These are phyloP conservation scores for Lindbergichthys nudifrons DNA, from an alignment of 2,797 vertebrate species.

Conservation along the genomic window DNA sequence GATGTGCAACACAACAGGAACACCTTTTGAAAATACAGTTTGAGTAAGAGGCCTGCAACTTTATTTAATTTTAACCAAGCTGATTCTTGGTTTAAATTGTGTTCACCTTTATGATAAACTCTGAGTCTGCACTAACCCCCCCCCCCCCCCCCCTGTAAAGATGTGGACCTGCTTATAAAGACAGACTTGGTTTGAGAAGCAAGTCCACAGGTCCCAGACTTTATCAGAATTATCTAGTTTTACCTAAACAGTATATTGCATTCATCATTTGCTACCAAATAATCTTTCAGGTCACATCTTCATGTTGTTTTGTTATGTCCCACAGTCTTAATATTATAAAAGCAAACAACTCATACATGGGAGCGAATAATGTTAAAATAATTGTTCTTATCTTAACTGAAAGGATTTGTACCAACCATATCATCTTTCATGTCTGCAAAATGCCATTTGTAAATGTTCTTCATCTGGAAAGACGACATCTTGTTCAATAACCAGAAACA, in stretches of 20 bases:
- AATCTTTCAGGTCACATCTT: background rate
- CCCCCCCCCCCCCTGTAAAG: background rate
- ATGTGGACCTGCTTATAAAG: slow-evolving; percentile 2
- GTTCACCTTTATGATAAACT: background rate
- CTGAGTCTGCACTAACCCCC: background rate
- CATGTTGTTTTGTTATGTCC: background rate
- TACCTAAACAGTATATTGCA: background rate
- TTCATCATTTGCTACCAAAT: background rate
- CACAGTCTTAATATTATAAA: background rate
- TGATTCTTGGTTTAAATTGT: background rate
- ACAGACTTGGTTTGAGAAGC: background rate
- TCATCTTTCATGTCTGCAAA: too few relatives aligned
- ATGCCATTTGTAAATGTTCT: too few relatives aligned
- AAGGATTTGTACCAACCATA: too few relatives aligned
- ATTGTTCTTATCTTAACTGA: too few relatives aligned
- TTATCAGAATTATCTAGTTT: slow-evolving; percentile 1
- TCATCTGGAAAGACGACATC: too few relatives aligned
- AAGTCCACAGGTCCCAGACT: background rate
- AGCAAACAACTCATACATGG: background rate
- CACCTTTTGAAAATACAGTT: background rate
- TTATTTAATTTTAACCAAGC: background rate
- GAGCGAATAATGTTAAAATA: background rate
- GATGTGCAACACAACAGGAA: slow-evolving; percentile 2
- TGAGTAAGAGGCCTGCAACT: background rate
- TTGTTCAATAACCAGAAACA: too few relatives aligned